These are phyloP conservation scores for Mamestra brassicae DNA, from an alignment of 2,888 invertebrate species.

Conservation along the genomic window DNA sequence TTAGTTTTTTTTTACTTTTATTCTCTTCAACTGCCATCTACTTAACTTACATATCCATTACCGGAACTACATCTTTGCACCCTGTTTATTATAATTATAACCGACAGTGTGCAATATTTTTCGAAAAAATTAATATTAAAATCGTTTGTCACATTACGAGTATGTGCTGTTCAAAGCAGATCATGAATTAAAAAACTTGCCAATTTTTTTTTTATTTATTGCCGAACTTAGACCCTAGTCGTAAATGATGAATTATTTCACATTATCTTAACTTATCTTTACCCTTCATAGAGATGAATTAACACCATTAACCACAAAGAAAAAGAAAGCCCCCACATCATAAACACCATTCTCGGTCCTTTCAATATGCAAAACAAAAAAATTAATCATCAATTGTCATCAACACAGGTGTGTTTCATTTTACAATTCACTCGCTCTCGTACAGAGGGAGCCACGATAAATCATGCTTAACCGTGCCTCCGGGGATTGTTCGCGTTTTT, in stretches of 20 bases:
- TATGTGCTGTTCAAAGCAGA: too few relatives aligned
- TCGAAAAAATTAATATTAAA: background rate
- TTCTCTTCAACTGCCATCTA: background rate
- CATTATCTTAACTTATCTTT: background rate
- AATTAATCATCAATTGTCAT: conserved; percentile 63
- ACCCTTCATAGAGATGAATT: background rate
- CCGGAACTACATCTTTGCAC: background rate
- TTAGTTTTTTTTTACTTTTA: background rate
- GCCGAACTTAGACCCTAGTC: too few relatives aligned
- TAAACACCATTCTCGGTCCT: background rate
- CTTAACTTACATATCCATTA: background rate
- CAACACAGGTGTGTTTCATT: conserved; percentile 65
- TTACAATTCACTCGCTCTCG: conserved; percentile 64
- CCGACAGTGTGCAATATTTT: too few relatives aligned
- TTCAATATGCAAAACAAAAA: conserved; percentile 46
- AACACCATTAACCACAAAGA: background rate
- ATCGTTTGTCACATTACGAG: background rate
- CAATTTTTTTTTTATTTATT: too few relatives aligned
- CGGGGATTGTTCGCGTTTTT: conserved; percentile 74
- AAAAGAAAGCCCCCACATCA: background rate
- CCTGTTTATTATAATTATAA: background rate
- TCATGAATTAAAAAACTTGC: too few relatives aligned
- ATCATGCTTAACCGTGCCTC: conserved; percentile 75
- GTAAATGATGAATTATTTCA: background rate
- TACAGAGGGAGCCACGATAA: conserved; percentile 68